Evolutionary conservation across 2,797 vertebrate genomes (phyloP).

Genomic region (Silurus lanzhouensis): DNA sequence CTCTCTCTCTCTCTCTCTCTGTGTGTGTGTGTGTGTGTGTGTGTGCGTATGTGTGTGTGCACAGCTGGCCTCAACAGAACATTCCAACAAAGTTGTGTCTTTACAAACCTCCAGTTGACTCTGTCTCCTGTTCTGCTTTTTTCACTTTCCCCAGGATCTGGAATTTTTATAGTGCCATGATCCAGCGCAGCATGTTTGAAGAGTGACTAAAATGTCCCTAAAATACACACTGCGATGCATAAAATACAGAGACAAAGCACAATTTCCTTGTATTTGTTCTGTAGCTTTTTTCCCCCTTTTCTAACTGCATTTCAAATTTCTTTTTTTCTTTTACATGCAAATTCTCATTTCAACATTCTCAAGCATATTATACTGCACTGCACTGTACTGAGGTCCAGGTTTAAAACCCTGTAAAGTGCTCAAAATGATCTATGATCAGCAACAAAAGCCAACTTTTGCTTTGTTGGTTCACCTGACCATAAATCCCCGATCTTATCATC

Average conservation of each 20-base stretch:
- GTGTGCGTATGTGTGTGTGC: constrained; percentile 58
- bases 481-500: too few relatives aligned
- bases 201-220: constrained; percentile 15
- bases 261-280: background rate
- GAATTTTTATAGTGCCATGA: constrained; percentile 68
- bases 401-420: background rate
- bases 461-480: background rate
- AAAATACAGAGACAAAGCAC: background rate
- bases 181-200: constrained; percentile 32
- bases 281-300: background rate
- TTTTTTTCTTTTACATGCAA: background rate
- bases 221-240: constrained; percentile 19
- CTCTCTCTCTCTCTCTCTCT: constrained; percentile 32
- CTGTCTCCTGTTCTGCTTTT: constrained; percentile 66
- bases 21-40: constrained; percentile 3
- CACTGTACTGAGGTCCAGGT: background rate
- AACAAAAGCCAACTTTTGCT: background rate
- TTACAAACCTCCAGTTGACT: constrained; percentile 74
- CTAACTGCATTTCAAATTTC: background rate
- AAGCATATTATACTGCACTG: background rate
- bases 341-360: background rate
- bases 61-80: constrained; percentile 75
- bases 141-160: constrained; percentile 55
- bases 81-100: constrained; percentile 70
- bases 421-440: background rate